Evolutionary conservation across 1,140 invertebrate genomes (phyloP).

Genomic region (Eumaeus atala): DNA sequence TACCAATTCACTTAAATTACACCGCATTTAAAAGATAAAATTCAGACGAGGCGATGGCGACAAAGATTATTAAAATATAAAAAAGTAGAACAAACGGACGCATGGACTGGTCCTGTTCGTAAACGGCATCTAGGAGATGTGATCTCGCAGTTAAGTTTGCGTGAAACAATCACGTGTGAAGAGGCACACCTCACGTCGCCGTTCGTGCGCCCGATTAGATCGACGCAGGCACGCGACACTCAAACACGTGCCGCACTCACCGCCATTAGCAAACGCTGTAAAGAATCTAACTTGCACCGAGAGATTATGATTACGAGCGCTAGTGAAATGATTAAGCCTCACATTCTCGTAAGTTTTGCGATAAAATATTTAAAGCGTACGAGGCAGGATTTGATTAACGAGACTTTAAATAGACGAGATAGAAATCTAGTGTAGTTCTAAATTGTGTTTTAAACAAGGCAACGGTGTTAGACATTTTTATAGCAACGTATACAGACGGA

Average conservation of each 20-base stretch:
- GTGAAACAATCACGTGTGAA: slow-evolving; percentile 61
- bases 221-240: slow-evolving; percentile 61
- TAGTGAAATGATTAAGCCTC: slow-evolving; percentile 19
- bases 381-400: slow-evolving; percentile 8
- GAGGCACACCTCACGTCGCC: slow-evolving; percentile 55
- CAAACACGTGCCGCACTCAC: slow-evolving; percentile 45
- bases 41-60: too few relatives aligned
- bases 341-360: slow-evolving; percentile 7
- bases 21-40: too few relatives aligned
- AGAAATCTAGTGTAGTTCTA: background rate
- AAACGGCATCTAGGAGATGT: slow-evolving; percentile 53
- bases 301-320: slow-evolving; percentile 36
- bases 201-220: slow-evolving; percentile 62
- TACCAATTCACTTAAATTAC: background rate
- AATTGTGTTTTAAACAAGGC: background rate
- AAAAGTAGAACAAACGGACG: slow-evolving; percentile 37
- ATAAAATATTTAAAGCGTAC: slow-evolving; percentile 3
- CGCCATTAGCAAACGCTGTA: slow-evolving; percentile 35
- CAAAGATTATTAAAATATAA: slow-evolving; percentile 18
- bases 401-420: slow-evolving; percentile 11
- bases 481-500: too few relatives aligned
- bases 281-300: slow-evolving; percentile 33
- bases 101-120: slow-evolving; percentile 25
- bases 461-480: background rate
- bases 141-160: slow-evolving; percentile 45